A percentile compares a stretch with the other conserved stretches of the same genome.
Conservation (phyloP, 2,797 vertebrate species). For the Eulemur albifrons region DNA sequence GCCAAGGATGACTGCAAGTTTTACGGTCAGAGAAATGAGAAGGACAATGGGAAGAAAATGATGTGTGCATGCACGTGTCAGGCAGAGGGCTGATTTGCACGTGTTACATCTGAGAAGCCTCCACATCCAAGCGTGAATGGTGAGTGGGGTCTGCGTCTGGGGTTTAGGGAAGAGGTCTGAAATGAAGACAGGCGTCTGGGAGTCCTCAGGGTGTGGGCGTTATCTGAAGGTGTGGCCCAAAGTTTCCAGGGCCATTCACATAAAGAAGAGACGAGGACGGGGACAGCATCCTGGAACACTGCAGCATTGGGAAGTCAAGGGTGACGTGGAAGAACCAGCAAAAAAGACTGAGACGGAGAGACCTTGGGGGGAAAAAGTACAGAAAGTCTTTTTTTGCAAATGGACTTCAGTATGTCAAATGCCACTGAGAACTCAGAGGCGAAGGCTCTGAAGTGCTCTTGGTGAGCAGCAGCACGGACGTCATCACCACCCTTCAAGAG, state of each 20-base stretch:
- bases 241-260: background rate
- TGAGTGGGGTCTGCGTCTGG: background rate
- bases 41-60: background rate
- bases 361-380: background rate
- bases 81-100: background rate
- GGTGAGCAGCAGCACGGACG: background rate
- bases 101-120: background rate
- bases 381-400: background rate
- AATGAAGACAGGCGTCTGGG: background rate
- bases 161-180: background rate
- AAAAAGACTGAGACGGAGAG: background rate
- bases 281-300: too few relatives aligned
- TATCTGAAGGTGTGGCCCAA: background rate
- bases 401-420: background rate
- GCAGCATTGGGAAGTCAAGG: background rate
- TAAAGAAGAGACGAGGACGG: background rate
- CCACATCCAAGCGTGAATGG: background rate
- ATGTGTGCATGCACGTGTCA: background rate
- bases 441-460: fast-evolving
- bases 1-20: background rate
- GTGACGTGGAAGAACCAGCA: background rate
- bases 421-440: background rate
- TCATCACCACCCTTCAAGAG: fast-evolving
- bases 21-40: background rate
- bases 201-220: background rate